These are phyloP conservation scores for Drosophila orena DNA, from an alignment of 1,140 invertebrate species.

Conservation along the genomic window DNA sequence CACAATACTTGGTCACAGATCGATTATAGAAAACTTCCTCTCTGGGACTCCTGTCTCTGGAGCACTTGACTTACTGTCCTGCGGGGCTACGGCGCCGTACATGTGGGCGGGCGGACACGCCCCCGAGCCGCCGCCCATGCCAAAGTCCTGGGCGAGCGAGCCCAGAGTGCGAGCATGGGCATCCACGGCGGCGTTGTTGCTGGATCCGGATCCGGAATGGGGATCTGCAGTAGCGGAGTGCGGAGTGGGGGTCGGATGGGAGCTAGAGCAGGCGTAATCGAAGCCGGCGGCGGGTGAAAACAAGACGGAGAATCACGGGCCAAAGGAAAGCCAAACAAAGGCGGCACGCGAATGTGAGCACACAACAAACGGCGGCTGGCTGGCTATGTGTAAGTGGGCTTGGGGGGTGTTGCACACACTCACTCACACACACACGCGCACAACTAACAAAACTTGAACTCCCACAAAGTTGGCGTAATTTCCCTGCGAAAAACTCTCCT, in stretches of 20 bases:
- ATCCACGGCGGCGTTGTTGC: constrained; percentile 84
- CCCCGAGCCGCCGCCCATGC: constrained; percentile 85
- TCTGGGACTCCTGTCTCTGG: background rate
- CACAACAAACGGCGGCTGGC: constrained; percentile 64
- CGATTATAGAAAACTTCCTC: too few species aligned
- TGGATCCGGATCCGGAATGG: constrained; percentile 61
- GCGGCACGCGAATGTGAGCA: constrained; percentile 70
- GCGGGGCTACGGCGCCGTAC: constrained; percentile 81
- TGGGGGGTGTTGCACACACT: constrained; percentile 69
- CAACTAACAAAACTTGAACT: constrained; percentile 59
- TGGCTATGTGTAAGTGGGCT: constrained; percentile 39
- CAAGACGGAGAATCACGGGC: constrained; percentile 1
- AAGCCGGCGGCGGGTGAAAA: constrained; percentile 21
- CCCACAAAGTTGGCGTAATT: constrained; percentile 76
- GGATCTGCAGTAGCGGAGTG: background rate
- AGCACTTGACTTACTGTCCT: constrained; percentile 81
- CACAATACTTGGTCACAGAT: too few species aligned
- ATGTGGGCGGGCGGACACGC: constrained; percentile 75
- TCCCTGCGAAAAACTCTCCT: constrained; percentile 33
- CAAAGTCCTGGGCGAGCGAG: constrained; percentile 83
- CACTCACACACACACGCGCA: constrained; percentile 33
- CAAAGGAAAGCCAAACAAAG: constrained; percentile 31
- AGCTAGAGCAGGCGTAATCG: constrained; percentile 32
- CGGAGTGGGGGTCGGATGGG: constrained; percentile 27
- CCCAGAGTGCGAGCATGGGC: constrained; percentile 79